These are phyloP conservation scores for Elephas maximus DNA, from an alignment of 2,113 vertebrate species.

Conservation along the genomic window DNA sequence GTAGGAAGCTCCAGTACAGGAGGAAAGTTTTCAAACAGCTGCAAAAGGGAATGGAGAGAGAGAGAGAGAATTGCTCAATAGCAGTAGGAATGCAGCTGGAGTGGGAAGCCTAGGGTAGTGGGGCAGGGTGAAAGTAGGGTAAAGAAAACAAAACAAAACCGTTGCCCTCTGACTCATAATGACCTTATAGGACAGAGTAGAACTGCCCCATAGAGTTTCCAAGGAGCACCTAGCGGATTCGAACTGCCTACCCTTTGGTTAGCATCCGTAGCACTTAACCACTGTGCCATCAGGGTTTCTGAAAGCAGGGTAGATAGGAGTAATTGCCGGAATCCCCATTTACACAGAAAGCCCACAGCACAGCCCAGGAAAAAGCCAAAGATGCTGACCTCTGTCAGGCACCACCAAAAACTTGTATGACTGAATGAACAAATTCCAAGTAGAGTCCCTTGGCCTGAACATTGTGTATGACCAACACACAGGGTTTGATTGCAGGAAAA, in stretches of 20 bases:
- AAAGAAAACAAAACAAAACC: no score
- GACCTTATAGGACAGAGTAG: no score
- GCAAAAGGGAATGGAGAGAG: not conserved
- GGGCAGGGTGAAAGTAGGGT: not conserved
- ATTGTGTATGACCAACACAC: not conserved
- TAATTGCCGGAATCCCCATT: not conserved
- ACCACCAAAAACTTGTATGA: not conserved
- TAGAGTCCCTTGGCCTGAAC: not conserved
- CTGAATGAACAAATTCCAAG: slow-evolving; percentile 3
- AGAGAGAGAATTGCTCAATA: not conserved
- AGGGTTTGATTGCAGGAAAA: not conserved
- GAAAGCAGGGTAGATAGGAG: not conserved
- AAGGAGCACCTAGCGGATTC: no score
- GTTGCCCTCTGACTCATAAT: no score
- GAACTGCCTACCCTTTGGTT: no score
- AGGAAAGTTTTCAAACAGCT: not conserved
- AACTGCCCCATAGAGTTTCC: no score
- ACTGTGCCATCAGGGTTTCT: no score
- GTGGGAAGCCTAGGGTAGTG: not conserved
- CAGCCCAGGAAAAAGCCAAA: not conserved
- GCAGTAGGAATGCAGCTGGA: not conserved
- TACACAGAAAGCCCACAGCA: not conserved
- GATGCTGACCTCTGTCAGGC: not conserved
- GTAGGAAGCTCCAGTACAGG: not conserved
- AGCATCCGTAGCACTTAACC: no score